Evolutionary conservation across 2,113 vertebrate species (phyloP).

Genomic region (Etheostoma spectabile): DNA sequence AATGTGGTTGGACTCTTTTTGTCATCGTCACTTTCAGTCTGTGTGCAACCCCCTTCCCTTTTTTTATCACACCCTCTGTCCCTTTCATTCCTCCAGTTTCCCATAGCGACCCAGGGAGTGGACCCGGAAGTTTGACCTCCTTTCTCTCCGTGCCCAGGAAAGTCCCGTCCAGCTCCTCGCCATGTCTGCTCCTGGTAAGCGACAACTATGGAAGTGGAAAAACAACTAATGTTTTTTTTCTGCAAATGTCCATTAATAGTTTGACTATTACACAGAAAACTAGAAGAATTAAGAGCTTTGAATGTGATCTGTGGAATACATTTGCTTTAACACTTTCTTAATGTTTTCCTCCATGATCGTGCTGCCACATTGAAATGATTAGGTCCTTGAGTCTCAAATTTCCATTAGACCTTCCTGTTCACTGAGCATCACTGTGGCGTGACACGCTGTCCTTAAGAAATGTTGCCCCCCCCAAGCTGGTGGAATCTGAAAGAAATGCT

Average conservation of each 20-base stretch:
- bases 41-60: neutral
- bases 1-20: neutral
- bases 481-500: conserved; percentile 9
- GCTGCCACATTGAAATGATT: neutral
- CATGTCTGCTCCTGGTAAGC: conserved; percentile 78
- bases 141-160: neutral
- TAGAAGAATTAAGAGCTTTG: neutral
- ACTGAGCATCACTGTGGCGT: neutral
- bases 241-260: neutral
- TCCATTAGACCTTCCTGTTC: conserved; percentile 1
- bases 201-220: neutral
- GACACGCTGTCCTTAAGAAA: conserved; percentile 7
- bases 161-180: neutral
- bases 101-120: conserved; percentile 40
- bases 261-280: neutral
- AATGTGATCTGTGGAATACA: neutral
- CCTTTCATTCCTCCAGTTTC: conserved; percentile 32
- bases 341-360: neutral
- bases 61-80: neutral
- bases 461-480: neutral
- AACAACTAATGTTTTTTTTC: no score
- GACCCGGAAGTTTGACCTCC: conserved; percentile 40
- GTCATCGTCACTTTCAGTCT: neutral
- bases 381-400: neutral
- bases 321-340: neutral